Percentiles rank a stretch among this genome's conserved stretches.
These are phyloP conservation scores for Caenorhabditis briggsae DNA, from an alignment of 1,140 invertebrate genomes.

Conservation along the genomic window DNA sequence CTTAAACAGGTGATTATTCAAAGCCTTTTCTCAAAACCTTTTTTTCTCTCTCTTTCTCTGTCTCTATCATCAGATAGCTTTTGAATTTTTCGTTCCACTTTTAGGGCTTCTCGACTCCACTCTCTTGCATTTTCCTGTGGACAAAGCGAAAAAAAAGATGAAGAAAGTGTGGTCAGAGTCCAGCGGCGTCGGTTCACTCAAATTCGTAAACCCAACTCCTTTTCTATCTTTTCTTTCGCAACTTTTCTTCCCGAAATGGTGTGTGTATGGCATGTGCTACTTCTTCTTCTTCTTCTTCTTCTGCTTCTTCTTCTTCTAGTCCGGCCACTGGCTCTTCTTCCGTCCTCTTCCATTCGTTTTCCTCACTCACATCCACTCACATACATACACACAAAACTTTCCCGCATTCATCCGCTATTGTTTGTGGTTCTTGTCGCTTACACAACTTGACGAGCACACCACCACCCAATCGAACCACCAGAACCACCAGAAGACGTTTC, in stretches of 20 bases:
- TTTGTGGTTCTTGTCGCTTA: slow-evolving; percentile 37
- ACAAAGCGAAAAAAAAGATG: neutral
- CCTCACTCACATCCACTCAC: neutral
- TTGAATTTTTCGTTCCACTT: neutral
- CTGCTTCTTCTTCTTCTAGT: neutral
- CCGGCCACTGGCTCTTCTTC: neutral
- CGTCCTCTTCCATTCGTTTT: slow-evolving; percentile 17
- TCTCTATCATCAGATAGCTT: neutral
- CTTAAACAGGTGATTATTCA: no score
- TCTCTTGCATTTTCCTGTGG: neutral
- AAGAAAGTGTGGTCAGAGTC: slow-evolving; percentile 21
- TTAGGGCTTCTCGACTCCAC: no score
- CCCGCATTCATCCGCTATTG: slow-evolving; percentile 48
- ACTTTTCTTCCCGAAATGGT: slow-evolving; percentile 36
- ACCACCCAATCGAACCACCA: slow-evolving; percentile 15
- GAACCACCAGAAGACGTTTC: neutral
- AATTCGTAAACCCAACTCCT: slow-evolving; percentile 22
- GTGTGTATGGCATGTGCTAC: neutral
- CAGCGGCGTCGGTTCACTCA: neutral
- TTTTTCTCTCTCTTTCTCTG: no score
- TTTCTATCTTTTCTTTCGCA: slow-evolving; percentile 48
- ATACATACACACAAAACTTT: slow-evolving; percentile 35
- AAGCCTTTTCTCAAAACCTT: no score
- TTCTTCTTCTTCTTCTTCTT: neutral
- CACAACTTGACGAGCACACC: slow-evolving; percentile 40